These are phyloP conservation scores for Larimichthys crocea DNA, from an alignment of 2,113 vertebrate genomes.

Conservation along the genomic window DNA sequence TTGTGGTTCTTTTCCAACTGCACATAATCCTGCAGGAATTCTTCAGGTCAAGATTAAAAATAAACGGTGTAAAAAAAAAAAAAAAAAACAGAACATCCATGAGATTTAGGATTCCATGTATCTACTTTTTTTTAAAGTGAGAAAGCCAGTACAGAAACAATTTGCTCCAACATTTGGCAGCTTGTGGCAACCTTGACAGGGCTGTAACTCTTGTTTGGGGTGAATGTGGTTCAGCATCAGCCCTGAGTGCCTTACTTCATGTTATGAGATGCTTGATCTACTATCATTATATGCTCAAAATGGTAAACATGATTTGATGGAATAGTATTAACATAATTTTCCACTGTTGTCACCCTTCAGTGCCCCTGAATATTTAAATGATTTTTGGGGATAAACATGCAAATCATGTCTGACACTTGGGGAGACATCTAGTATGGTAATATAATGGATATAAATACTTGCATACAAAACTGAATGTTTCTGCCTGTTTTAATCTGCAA, in stretches of 20 bases:
- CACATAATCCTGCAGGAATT: not conserved
- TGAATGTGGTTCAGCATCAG: not conserved
- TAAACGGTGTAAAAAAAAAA: not conserved
- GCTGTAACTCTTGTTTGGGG: not conserved
- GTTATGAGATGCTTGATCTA: slow-evolving; percentile 27
- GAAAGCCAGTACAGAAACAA: not conserved
- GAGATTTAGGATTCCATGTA: slow-evolving; percentile 35
- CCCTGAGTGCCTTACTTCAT: not conserved
- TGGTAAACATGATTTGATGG: slow-evolving; percentile 26
- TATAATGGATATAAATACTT: slow-evolving; percentile 10
- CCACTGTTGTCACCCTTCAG: slow-evolving; percentile 18
- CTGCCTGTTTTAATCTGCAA: slow-evolving; percentile 19
- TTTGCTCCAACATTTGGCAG: not conserved
- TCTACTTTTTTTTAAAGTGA: not conserved
- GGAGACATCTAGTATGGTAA: slow-evolving; percentile 2
- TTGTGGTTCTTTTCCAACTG: slow-evolving; percentile 16
- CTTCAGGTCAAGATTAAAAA: slow-evolving; percentile 30
- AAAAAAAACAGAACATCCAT: not conserved
- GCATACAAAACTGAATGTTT: not conserved
- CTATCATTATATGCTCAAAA: slow-evolving; percentile 15
- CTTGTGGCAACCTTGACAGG: not conserved
- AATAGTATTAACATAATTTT: slow-evolving; percentile 31
- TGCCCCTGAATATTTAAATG: slow-evolving; percentile 20
- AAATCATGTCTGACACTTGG: slow-evolving; percentile 19
- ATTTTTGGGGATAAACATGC: slow-evolving; percentile 21